phyloP scores from a whole-genome alignment of 2,113 vertebrate species.

The Bos javanicus region DNA sequence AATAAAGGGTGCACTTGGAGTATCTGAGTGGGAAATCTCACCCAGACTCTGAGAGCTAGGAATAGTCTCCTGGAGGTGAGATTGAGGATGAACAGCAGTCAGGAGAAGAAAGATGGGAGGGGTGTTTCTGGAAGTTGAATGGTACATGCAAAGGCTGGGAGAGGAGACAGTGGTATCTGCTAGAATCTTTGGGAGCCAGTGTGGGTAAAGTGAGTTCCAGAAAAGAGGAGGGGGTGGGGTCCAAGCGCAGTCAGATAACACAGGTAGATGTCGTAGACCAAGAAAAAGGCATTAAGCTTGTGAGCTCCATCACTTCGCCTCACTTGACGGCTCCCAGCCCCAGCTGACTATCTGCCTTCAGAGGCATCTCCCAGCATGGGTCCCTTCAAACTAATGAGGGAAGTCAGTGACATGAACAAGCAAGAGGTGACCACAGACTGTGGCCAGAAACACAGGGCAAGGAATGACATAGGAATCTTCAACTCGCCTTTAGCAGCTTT shows the following conservation, averaged over 20 bases:
- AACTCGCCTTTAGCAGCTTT: background rate
- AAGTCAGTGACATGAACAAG: background rate
- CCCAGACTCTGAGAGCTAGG: background rate
- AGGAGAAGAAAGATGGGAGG: background rate
- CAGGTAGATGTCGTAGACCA: background rate
- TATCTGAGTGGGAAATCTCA: background rate
- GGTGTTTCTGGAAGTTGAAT: background rate
- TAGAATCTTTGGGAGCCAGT: background rate
- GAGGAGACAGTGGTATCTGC: background rate
- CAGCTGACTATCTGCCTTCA: background rate
- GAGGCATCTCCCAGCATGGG: background rate
- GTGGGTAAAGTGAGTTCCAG: background rate
- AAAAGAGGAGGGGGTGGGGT: background rate
- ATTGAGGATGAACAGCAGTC: background rate
- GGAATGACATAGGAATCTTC: rapidly evolving
- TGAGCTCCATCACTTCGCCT: background rate
- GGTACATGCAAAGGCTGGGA: background rate
- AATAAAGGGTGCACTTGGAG: background rate
- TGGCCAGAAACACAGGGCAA: background rate
- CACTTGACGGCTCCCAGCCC: background rate
- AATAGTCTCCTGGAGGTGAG: background rate
- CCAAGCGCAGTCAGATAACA: background rate
- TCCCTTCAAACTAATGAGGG: background rate
- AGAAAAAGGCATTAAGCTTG: background rate
- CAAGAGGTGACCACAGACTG: rapidly evolving